Conservation (phyloP, 2,888 invertebrate genomes). For the Nomada ruficornis region DNA sequence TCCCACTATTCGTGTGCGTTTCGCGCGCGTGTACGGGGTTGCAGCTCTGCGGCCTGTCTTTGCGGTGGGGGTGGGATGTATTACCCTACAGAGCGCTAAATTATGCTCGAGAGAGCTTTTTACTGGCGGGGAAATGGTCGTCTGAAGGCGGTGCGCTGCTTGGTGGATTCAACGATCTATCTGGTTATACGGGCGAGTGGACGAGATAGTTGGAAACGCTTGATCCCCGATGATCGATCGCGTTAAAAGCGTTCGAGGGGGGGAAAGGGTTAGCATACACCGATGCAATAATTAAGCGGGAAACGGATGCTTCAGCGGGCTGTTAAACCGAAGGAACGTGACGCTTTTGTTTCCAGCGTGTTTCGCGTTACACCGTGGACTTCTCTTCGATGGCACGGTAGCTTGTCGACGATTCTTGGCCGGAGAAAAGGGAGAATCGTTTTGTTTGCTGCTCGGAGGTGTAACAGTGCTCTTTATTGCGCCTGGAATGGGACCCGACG, state of each 20-base stretch:
- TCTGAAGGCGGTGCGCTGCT: constrained; percentile 56
- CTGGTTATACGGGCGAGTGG: background rate
- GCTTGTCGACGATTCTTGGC: background rate
- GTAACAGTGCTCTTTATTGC: constrained; percentile 10
- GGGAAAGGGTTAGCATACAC: constrained; percentile 33
- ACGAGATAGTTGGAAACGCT: constrained; percentile 47
- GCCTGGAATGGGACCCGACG: constrained; percentile 11
- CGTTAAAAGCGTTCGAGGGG: constrained; percentile 26
- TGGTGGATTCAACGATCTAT: constrained; percentile 47
- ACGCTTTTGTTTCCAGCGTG: constrained; percentile 13
- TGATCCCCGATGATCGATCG: constrained; percentile 60
- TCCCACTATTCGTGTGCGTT: constrained; percentile 67
- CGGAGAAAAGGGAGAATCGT: constrained; percentile 8
- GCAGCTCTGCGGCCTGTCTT: constrained; percentile 43
- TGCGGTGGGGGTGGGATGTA: constrained; percentile 58
- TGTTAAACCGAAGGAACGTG: constrained; percentile 19
- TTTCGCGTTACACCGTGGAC: background rate
- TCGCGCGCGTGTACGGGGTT: constrained; percentile 71
- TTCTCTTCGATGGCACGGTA: background rate
- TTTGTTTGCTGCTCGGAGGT: constrained; percentile 20
- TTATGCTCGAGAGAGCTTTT: constrained; percentile 81
- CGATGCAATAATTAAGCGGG: constrained; percentile 38
- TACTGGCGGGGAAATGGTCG: constrained; percentile 78
- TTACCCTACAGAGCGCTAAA: constrained; percentile 82
- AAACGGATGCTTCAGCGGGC: constrained; percentile 10